Evolutionary conservation across 2,113 vertebrate genomes (phyloP).

Genomic region (Astur gentilis): DNA sequence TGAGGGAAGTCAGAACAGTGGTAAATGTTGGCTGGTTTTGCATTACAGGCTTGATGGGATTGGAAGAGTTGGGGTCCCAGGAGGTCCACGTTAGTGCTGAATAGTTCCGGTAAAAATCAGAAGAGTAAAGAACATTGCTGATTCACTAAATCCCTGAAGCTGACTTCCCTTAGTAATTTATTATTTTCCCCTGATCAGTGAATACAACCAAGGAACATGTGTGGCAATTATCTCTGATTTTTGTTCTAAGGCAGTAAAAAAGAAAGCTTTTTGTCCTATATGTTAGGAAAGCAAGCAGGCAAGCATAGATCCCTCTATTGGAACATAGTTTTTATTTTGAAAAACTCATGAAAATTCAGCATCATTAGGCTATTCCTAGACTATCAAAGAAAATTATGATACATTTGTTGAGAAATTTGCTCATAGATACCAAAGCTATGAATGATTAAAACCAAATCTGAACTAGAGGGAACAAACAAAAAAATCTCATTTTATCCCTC

Average conservation of each 20-base stretch:
- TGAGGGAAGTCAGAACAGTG: not conserved
- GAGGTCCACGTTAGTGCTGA: not conserved
- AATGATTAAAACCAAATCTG: not conserved
- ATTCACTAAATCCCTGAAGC: not conserved
- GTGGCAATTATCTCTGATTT: not conserved
- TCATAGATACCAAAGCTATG: not conserved
- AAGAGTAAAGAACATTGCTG: not conserved
- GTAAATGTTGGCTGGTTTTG: not conserved
- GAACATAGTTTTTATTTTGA: not conserved
- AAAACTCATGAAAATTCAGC: slow-evolving; percentile 2
- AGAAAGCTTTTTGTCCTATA: not conserved
- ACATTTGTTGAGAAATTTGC: not conserved
- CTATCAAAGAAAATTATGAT: not conserved
- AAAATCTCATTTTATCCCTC: not conserved
- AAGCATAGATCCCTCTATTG: not conserved
- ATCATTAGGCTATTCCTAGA: not conserved
- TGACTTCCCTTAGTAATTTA: not conserved
- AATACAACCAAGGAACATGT: not conserved
- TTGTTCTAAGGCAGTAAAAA: not conserved
- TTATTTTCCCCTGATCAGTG: not conserved
- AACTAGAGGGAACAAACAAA: not conserved
- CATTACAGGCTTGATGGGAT: not conserved
- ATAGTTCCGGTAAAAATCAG: not conserved
- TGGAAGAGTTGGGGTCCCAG: not conserved
- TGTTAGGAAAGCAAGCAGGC: not conserved